Base-by-base conservation (phyloP, 2,113 vertebrate species). In the Myotis brandtii region DNA sequence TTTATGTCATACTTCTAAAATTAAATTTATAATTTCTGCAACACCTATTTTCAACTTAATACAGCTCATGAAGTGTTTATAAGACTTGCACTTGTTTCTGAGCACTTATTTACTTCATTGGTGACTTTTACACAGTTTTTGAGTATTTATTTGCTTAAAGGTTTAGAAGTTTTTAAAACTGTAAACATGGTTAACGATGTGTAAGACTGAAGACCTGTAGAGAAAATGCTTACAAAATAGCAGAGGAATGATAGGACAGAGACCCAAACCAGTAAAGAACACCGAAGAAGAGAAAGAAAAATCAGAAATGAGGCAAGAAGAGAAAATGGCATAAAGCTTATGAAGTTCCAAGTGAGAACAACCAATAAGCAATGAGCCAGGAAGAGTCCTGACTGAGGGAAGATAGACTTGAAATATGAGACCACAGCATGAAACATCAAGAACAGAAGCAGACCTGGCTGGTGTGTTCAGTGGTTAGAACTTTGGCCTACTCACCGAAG, bases 81-180 rank as follows among this genome's bases (percentile, higher is more conserved):
- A 75, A 93, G 18, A 79, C 54, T 59, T 10, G 11, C 2, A 40
- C 50, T 80, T 70, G n/a, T 94, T 88, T 80, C 62, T 93, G 77
- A 88, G 32, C 46, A 20, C 27, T 76, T 73, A 13, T 37, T 93
- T 75, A 75, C 43, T 64, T 86, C 14, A 91, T 21, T 82, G 83
- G 30, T 9, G 54, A 89, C 86, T 77, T 95, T 95, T 27, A 72
- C 75, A 93, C 72, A 59, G 34, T 81, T 73, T 94, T 90, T 64
- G 27, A 70, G 82, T 50, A 52, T 76, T 72, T 85, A 48, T 72
- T 96, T 87, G 56, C 75, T 86, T 94, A 87, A 90, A 94, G 8
- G 0, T 75, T 83, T 86, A 40, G 43, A 92, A 21, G 12, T 73
- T 77, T 70, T 54, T 40, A 27, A 13, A 30, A 91, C 40, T 20